Conservation (phyloP, 2,888 invertebrate species). For the Melanotus villosus region DNA sequence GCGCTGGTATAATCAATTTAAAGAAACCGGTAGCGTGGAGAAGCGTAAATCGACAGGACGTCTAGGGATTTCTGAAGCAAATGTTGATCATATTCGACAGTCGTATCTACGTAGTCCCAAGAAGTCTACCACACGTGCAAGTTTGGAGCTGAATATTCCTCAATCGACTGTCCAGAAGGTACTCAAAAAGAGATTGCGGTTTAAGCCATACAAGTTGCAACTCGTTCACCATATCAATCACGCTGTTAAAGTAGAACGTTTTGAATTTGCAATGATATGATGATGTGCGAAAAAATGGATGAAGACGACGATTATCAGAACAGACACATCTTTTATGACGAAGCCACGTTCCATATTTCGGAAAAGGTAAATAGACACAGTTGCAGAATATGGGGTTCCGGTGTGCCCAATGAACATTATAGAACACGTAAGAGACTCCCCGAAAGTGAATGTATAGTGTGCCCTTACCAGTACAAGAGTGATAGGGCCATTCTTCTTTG, state of each 20-base stretch:
- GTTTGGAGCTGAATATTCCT: slow-evolving; percentile 16
- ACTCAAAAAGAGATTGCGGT: slow-evolving; percentile 5
- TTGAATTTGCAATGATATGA: not conserved
- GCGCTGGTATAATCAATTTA: too few species aligned
- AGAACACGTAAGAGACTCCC: not conserved
- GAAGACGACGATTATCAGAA: slow-evolving; percentile 3
- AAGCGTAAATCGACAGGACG: too few species aligned
- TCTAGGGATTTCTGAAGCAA: too few species aligned
- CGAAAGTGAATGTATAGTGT: not conserved
- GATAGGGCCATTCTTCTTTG: slow-evolving; percentile 5
- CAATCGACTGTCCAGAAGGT: slow-evolving; percentile 17
- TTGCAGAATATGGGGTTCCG: not conserved
- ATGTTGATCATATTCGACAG: too few species aligned
- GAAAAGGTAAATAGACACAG: not conserved
- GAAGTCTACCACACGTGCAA: slow-evolving; percentile 14
- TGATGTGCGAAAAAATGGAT: slow-evolving; percentile 4
- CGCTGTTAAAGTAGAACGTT: slow-evolving; percentile 9
- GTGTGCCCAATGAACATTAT: not conserved
- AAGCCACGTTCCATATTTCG: not conserved
- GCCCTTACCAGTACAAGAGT: slow-evolving; percentile 1
- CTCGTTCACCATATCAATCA: slow-evolving; percentile 10
- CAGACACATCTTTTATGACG: not conserved
- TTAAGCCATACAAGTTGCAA: slow-evolving; percentile 17
- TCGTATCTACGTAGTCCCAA: not conserved
- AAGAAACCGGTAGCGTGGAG: too few species aligned